Evolutionary conservation across 2,113 vertebrate species (phyloP), one percentile per base, ranked within the genome.

Genomic region (Mormyrus iriodes): DNA sequence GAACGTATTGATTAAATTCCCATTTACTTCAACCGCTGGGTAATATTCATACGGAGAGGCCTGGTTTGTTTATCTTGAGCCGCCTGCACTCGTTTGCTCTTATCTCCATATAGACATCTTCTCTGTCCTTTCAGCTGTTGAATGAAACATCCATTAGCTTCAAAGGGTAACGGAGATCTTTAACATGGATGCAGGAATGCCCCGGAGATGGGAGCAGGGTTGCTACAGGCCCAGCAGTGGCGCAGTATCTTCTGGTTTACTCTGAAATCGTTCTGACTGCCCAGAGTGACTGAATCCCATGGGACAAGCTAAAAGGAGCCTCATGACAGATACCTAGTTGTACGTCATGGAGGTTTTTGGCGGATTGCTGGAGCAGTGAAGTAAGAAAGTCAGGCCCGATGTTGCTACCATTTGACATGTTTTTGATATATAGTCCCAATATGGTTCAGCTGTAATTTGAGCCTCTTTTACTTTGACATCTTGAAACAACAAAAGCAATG

Each of bases 1-100:
- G 87, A 90, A 88, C 79, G 35, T 92, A 92, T 93, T 90, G 90
- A 93, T 93, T 89, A 46, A 88, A 85, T 79, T 89, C 52, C 88
- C 87, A 58, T 90, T 90, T 89, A 89, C 69, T 19, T 89, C n/a
- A 53, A 58, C 39, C 19, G 48, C 69, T 88, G 82, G 46, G 51
- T 90, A 88, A 90, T 82, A 83, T 88, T 88, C 65, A 82, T 88
- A n/a, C n/a, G 65, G 89, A 87, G 52, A 85, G 51, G 42, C 88
- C 76, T 27, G 53, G 73, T 35, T 52, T 91, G 90, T 88, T 91
- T 91, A 88, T 88, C 58, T 52, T 82, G 84, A 89, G 49, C 39
- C 42, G 61, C 61, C 85, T 53, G 86, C 42, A 27, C 65, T 79
- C 90, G 79, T 91, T 91, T 91, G 87, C 87, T 90, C 31, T 91